Evolutionary conservation across 2,113 vertebrate genomes (phyloP), one percentile per base, ranked within the genome.

Genomic region (Jaculus jaculus): DNA sequence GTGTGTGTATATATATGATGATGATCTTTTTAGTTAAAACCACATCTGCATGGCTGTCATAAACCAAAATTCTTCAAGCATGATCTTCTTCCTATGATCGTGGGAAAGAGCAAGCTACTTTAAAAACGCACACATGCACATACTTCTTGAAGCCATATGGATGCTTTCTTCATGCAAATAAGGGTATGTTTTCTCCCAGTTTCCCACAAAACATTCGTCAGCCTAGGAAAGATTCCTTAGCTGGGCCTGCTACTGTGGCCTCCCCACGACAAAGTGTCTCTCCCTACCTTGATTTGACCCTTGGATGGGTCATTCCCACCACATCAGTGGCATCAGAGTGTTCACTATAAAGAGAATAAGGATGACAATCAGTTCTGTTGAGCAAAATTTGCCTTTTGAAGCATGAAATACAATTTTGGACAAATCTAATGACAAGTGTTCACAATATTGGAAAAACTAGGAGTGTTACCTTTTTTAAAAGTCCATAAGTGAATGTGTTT

Each of bases 71-170:
- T 97, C 96, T 97, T 97, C 54, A 6, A 90, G 87, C 84, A 92
- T 97, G 94, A 96, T 96, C 81, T 93, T 95, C 90, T 89, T 94
- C 87, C 89, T 94, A 87, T 77, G 71, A 90, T 92, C 90, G 82
- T 97, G 96, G 96, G 96, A 97, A 96, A 95, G 91, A 95, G 82
- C 6, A 10, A 93, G 87, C 87, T 91, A 90, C 93, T 95, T 93
- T 94, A 90, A 94, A 96, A 94, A 93, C 95, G 90, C 88, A 96
- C 85, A 96, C 78, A 90, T 51, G 63, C 30, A 93, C 90, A 85
- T 32, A 63, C 78, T 91, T 95, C 95, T 97, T 96, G 93, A 94
- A 83, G 77, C 95, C 96, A 97, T 96, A 95, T 97, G 96, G 91
- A 94, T 83, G 81, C 68, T 95, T 92, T 95, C 92, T 73, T 89